Evolutionary conservation across 2,888 invertebrate species (phyloP), one percentile per base, ranked within the genome.

Genomic region (Dynastes grantii): DNA sequence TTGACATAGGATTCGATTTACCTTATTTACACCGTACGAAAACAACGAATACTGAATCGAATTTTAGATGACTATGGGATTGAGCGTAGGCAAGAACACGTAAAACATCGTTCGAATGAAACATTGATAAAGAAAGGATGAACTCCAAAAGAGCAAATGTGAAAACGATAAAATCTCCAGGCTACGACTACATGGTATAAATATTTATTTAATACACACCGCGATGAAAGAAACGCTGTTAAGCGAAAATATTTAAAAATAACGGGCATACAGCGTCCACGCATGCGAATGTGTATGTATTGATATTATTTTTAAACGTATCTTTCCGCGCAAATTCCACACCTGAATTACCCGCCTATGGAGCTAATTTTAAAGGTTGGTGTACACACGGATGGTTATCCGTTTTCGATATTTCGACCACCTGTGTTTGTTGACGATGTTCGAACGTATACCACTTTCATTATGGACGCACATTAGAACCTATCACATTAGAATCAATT

Each of bases 301-400:
- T 22, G 63, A 61, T 61, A 75, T 61, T 75, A 75, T 75, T 75
- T 75, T 75, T 75, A 75, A 75, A 61, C 73, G 45, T 55, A 61
- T 75, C 73, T 75, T 75, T 61, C 58, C 73, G 73, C 73, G 73
- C 61, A 75, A 75, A 75, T 75, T 75, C 73, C 27, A 75, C 73
- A 75, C 73, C 73, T 75, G 61, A 75, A 75, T 75, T 75, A 61
- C 45, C 61, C 40, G 49, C 58, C 68, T 45, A 61, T 45, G 22
- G 73, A 37, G 61, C 61, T 75, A 75, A 75, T 75, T 73, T 75
- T 75, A 75, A 61, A 75, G 58, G 58, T 75, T 75, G 61, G 45
- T 75, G 45, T 75, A 61, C 61, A 61, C 73, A 75, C 58, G 61
- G 61, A 75, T 75, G 73, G 22, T 75, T 61, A 68, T 75, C 73